A percentile compares a stretch with the other conserved stretches of the same genome.
Evolutionary conservation across 2,113 vertebrate genomes (phyloP).

Genomic region (Ailuropoda melanoleuca): DNA sequence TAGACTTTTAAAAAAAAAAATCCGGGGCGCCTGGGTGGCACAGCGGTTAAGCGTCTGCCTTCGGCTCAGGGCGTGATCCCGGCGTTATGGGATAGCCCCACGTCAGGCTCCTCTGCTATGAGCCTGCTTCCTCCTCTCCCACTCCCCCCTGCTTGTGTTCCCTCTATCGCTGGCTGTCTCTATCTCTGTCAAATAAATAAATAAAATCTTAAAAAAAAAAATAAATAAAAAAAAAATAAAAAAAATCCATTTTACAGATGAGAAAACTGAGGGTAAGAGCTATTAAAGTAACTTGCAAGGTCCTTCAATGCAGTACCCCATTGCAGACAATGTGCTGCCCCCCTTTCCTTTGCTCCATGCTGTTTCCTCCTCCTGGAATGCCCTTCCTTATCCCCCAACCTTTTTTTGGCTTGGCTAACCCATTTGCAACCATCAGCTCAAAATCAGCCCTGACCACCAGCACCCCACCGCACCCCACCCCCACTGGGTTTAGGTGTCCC

Average conservation of each 20-base stretch:
- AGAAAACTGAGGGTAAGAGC: not conserved
- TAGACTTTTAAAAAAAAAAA: not conserved
- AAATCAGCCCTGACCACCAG: not conserved
- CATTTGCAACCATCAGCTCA: not conserved
- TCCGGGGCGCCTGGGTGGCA: no score
- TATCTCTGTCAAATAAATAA: no score
- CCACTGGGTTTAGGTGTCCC: not conserved
- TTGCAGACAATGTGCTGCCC: not conserved
- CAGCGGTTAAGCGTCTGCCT: no score
- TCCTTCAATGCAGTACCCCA: not conserved
- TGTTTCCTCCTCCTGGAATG: not conserved
- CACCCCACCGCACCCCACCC: no score
- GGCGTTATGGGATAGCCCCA: no score
- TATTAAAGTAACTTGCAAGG: not conserved
- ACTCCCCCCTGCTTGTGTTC: no score
- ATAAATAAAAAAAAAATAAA: no score
- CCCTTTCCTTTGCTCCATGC: not conserved
- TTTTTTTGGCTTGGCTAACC: not conserved
- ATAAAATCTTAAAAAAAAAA: no score
- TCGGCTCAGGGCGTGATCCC: no score
- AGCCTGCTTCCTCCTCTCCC: no score
- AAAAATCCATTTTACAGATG: not conserved
- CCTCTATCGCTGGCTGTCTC: no score
- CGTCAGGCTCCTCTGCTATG: no score
- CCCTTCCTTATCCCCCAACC: not conserved